Conservation (phyloP, 1,140 invertebrate species). For the Octopus sinensis region DNA sequence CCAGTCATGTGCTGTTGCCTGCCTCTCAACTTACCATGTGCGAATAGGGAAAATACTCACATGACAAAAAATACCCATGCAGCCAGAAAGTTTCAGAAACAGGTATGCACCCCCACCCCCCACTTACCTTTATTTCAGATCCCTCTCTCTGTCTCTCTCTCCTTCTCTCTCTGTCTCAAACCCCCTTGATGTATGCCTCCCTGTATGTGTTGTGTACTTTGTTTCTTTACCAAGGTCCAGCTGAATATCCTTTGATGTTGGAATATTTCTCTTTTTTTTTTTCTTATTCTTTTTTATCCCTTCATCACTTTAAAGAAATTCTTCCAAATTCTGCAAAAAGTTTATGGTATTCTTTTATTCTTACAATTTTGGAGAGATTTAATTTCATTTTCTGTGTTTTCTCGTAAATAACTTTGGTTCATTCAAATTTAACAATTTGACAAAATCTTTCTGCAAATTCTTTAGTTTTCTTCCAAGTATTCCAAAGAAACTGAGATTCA, state of each 20-base stretch:
- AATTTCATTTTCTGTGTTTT: no score
- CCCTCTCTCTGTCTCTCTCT: constrained; percentile 18
- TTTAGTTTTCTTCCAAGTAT: no score
- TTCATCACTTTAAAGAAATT: neutral
- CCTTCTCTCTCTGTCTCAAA: neutral
- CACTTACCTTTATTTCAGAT: neutral
- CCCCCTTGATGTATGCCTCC: neutral
- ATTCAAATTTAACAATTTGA: no score
- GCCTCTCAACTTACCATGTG: neutral
- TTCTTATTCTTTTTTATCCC: neutral
- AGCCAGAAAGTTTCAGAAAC: neutral
- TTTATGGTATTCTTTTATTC: no score
- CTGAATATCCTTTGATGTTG: neutral
- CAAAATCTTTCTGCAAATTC: no score
- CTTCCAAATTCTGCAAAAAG: no score
- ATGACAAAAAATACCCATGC: neutral
- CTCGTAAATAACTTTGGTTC: no score
- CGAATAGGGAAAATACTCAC: neutral
- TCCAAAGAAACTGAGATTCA: no score
- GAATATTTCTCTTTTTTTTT: neutral
- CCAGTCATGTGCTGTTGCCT: constrained; percentile 1
- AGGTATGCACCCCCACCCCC: neutral
- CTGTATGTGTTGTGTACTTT: neutral
- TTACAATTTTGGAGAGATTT: no score
- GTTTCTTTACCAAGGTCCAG: neutral